Percentiles rank a stretch among this genome's conserved stretches.
Evolutionary conservation across 1,140 invertebrate genomes (phyloP).

Genomic region (Hetaerina americana): DNA sequence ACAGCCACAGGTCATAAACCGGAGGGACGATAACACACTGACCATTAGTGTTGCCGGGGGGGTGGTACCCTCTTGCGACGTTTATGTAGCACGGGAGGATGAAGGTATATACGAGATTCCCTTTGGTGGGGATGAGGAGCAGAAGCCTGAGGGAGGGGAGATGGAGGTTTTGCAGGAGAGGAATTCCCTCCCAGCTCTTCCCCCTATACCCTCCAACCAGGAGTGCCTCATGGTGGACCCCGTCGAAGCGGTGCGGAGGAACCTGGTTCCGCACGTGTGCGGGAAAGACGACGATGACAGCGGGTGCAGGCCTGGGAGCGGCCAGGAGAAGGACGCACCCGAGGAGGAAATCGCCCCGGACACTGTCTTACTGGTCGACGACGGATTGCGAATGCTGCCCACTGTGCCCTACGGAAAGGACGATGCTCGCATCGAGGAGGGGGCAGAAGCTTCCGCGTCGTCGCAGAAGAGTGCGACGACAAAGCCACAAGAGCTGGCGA

Average conservation of each 20-base stretch:
- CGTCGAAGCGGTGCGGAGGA: slow-evolving; percentile 52
- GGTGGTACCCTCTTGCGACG: slow-evolving; percentile 1
- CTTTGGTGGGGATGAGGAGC: slow-evolving; percentile 12
- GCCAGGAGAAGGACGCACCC: background rate
- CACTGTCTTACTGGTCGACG: background rate
- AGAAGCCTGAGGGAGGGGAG: slow-evolving; percentile 19
- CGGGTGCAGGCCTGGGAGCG: background rate
- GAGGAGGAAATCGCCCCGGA: background rate
- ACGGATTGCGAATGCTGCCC: too few species aligned
- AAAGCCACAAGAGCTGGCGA: too few species aligned
- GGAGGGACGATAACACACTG: slow-evolving; percentile 17
- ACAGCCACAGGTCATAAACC: slow-evolving; percentile 22
- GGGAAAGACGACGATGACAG: slow-evolving; percentile 29
- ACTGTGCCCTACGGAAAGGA: too few species aligned
- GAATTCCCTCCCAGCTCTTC: too few species aligned
- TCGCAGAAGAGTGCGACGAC: too few species aligned
- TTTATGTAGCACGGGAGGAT: slow-evolving; percentile 8
- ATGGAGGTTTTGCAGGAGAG: slow-evolving; percentile 11
- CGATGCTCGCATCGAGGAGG: background rate
- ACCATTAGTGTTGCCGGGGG: slow-evolving; percentile 22
- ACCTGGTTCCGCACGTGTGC: slow-evolving; percentile 56
- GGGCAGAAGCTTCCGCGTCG: slow-evolving; percentile 4
- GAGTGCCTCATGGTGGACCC: slow-evolving; percentile 44
- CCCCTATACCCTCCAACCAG: slow-evolving; percentile 21
- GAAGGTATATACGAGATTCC: slow-evolving; percentile 14